Base-by-base conservation (phyloP, 2,888 invertebrate species). In the Dasysyrphus albostriatus region DNA sequence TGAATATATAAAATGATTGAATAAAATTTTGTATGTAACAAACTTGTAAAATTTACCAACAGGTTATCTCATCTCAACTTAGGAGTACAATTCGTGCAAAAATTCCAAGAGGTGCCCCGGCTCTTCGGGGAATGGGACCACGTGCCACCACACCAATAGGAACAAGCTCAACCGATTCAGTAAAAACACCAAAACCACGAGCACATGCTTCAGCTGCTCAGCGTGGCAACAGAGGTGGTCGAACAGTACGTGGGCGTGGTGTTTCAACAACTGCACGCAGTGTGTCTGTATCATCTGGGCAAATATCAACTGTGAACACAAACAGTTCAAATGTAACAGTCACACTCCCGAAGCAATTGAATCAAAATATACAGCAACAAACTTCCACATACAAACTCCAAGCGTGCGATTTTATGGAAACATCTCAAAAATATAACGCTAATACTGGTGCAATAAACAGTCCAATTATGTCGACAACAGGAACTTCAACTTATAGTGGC, bases 271-370 rank as follows among this genome's bases (percentile, higher is more conserved):
- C 65, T 29, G 9, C 51, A 29, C 78, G 83, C 9, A 70, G 65
- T n/a, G 47, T 54, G 44, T 70, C 85, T 2, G 65, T 49, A 10
- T n/a, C 74, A 10, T 65, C 14, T 37, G 56, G 39, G 1, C 74
- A 92, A 54, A 42, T 88, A 91, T 14, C 77, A 19, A 14, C 24
- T 19, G 51, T 83, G 73, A 56, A 47, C 61, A 6, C 88, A 81
- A 56, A 58, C 61, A 12, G 39, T 65, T 47, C 80, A 73, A 72
- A 84, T 32, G 61, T 80, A 32, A 74, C 83, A 61, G 7, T 34
- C 32, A 56, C 81, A n/a, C 2, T 9, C 12, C 14, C 69, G 8
- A 69, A 69, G 10, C 51, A 54, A 54, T 9, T 54, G 7, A 69
- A 69, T 29, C 54, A 54, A 29, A 39, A 8, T 16, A 0, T 54